These are phyloP conservation scores for Typhlichthys eigenmanni DNA, from an alignment of 2,797 vertebrate genomes.

Conservation along the genomic window DNA sequence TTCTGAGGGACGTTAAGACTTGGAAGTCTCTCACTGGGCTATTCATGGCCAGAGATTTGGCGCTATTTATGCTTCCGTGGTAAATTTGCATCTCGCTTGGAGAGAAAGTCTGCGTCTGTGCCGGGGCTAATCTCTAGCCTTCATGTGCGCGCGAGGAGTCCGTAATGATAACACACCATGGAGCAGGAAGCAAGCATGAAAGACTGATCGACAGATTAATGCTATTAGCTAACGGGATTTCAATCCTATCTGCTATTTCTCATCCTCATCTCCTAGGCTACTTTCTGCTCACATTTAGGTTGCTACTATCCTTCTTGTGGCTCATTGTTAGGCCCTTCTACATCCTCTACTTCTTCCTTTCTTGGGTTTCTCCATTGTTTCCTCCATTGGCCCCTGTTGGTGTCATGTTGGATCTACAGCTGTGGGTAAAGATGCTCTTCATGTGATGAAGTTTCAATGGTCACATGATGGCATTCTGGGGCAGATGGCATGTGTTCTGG, in stretches of 20 bases:
- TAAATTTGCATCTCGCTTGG: conserved; percentile 88
- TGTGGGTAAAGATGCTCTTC: conserved; percentile 59
- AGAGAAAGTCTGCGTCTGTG: conserved; percentile 66
- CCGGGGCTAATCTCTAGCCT: conserved; percentile 82
- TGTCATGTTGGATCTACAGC: conserved; percentile 43
- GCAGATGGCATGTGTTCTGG: conserved; percentile 61
- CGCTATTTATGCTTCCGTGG: conserved; percentile 80
- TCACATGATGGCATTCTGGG: conserved; percentile 46
- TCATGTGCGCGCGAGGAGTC: conserved; percentile 80
- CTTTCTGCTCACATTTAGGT: conserved; percentile 1
- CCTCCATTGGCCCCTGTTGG: conserved; percentile 50
- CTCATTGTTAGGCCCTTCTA: not conserved
- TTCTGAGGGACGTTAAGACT: conserved; percentile 86
- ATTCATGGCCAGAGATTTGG: conserved; percentile 86
- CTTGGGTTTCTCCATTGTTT: conserved; percentile 31
- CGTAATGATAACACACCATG: conserved; percentile 70
- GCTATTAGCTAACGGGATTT: conserved; percentile 80
- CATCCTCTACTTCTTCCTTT: conserved; percentile 10
- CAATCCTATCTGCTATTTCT: conserved; percentile 28
- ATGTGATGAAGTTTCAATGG: conserved; percentile 72
- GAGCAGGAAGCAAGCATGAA: conserved; percentile 54
- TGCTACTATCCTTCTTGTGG: conserved; percentile 8
- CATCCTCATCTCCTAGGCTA: conserved; percentile 30
- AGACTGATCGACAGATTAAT: conserved; percentile 76
- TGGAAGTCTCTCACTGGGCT: conserved; percentile 83